Evolutionary conservation across 2,113 vertebrate species (phyloP).

Genomic region (Erinaceus europaeus): DNA sequence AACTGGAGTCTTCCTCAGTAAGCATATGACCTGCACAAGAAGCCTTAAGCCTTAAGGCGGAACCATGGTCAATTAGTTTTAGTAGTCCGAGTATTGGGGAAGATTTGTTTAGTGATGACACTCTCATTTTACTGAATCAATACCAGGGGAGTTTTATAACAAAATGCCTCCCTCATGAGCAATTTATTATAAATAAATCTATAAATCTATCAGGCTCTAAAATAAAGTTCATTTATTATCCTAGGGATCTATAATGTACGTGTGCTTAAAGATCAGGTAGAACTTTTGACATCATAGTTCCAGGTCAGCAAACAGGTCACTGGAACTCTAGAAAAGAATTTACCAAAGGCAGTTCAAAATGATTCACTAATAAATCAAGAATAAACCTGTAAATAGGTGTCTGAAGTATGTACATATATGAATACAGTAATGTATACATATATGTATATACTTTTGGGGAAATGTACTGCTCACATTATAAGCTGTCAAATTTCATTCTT

Average conservation of each 20-base stretch:
- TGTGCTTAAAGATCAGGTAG: slow-evolving; percentile 84
- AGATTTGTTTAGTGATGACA: slow-evolving; percentile 76
- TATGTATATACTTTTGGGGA: not conserved
- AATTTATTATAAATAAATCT: slow-evolving; percentile 88
- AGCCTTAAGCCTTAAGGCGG: slow-evolving; percentile 36
- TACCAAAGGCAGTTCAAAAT: slow-evolving; percentile 55
- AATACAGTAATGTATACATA: not conserved
- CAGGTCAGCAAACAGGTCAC: slow-evolving; percentile 87
- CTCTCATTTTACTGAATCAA: slow-evolving; percentile 78
- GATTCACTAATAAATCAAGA: slow-evolving; percentile 73
- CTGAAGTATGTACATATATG: not conserved
- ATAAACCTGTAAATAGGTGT: slow-evolving; percentile 25
- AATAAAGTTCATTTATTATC: slow-evolving; percentile 80
- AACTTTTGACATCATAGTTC: slow-evolving; percentile 84
- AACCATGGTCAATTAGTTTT: slow-evolving; percentile 72
- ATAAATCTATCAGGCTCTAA: slow-evolving; percentile 83
- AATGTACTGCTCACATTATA: not conserved
- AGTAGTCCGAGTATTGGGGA: slow-evolving; percentile 57
- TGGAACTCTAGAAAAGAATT: slow-evolving; percentile 79
- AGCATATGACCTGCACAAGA: not conserved
- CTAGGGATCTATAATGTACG: slow-evolving; percentile 83
- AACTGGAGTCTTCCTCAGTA: slow-evolving; percentile 10
- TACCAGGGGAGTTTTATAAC: slow-evolving; percentile 80
- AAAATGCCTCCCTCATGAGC: slow-evolving; percentile 83
- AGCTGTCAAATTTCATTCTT: not conserved